These are phyloP conservation scores for Cheilosia grossa DNA, from an alignment of 2,888 invertebrate genomes.

Conservation along the genomic window DNA sequence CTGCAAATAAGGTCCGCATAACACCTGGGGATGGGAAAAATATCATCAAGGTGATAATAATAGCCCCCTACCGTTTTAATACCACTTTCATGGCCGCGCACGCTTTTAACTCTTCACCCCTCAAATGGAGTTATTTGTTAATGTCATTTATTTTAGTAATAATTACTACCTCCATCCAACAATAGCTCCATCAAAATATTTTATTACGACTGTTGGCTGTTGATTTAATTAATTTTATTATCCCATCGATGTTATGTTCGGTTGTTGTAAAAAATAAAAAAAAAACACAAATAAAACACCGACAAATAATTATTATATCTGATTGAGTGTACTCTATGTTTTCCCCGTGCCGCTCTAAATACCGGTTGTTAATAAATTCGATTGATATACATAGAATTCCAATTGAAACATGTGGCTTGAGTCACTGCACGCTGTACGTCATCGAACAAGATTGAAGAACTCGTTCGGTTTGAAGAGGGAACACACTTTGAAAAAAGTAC, in stretches of 20 bases:
- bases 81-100: background rate
- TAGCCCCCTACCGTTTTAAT: background rate
- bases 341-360: no score
- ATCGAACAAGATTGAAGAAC: no score
- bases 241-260: background rate
- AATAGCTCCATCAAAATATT: background rate
- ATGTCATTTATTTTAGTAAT: background rate
- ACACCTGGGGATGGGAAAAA: background rate
- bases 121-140: background rate
- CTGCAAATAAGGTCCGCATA: background rate
- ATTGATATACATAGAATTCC: no score
- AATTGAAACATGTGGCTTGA: no score
- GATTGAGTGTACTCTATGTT: no score
- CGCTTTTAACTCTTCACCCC: background rate
- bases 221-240: slow-evolving; percentile 4
- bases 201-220: background rate
- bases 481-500: no score
- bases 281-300: no score
- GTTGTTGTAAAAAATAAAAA: no score
- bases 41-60: background rate
- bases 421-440: no score
- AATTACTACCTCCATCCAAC: background rate
- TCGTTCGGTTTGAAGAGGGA: no score
- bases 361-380: no score
- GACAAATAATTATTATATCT: no score